Evolutionary conservation across 2,113 vertebrate species (phyloP).

Genomic region (Leptobrachium leishanense): DNA sequence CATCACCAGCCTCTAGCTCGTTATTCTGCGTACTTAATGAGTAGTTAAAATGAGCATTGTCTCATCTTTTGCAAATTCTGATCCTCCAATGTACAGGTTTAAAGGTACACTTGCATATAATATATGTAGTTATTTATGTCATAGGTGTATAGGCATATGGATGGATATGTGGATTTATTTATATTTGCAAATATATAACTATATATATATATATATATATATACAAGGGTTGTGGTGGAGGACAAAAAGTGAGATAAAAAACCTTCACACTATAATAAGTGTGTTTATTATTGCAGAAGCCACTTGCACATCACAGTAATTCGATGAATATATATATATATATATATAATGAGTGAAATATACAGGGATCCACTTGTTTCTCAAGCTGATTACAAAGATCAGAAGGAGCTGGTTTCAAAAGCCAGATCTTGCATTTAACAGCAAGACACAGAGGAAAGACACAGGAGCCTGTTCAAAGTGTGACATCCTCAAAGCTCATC

Average conservation of each 20-base stretch:
- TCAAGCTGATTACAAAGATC: slow-evolving; percentile 26
- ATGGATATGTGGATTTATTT: too few relatives aligned
- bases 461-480: slow-evolving; percentile 22
- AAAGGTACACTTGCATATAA: too few relatives aligned
- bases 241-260: too few relatives aligned
- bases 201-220: background rate
- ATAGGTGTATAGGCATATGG: background rate
- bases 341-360: background rate
- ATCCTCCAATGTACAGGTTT: too few relatives aligned
- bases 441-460: slow-evolving; percentile 28
- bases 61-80: background rate
- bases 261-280: too few relatives aligned
- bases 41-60: background rate
- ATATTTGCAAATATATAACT: too few relatives aligned
- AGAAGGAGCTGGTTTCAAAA: slow-evolving; percentile 36
- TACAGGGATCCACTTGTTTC: slow-evolving; percentile 11
- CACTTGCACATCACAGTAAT: background rate
- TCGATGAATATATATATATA: background rate
- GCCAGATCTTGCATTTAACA: slow-evolving; percentile 15
- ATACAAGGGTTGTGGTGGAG: background rate
- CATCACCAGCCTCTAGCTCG: background rate
- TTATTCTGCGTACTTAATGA: background rate
- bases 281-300: too few relatives aligned
- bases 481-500: slow-evolving; percentile 39
- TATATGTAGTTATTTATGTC: too few relatives aligned